Evolutionary conservation across 2,888 invertebrate genomes (phyloP), one percentile per base, ranked within the genome.

Genomic region (Thyatira batis): DNA sequence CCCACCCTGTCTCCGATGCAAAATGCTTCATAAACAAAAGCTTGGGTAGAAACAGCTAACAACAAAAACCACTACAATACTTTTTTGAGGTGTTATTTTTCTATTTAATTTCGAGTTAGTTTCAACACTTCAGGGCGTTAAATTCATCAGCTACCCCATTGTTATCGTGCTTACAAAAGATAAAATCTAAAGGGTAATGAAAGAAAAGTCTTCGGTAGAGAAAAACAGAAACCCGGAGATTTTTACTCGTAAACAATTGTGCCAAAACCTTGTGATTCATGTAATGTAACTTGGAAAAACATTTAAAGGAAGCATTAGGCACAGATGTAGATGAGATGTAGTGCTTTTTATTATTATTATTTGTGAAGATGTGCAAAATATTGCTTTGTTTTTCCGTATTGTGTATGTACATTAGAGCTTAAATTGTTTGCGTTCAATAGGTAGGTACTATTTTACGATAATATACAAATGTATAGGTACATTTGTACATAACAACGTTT

Each of bases 111-210:
- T 20, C 3, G 10, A 48, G 45, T 53, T 33, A 49, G 30, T 23
- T 49, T 11, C 30, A 20, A 44, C 30, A 52, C 61, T 58, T 55
- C 53, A 46, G 20, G 49, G 53, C 50, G 53, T 49, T 59, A 63
- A 63, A 65, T 67, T 65, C 59, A 52, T 61, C 59, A 63, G 53
- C 51, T 53, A 20, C n/a, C 49, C 9, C 13, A 56, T 55, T 61
- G 54, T 63, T 53, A 33, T 20, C 55, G 33, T 43, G 49, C 55
- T 28, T 59, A 63, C 65, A 66, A 68, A 68, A 65, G 69, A 68
- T 65, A 65, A 58, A 61, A 60, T 68, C 60, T 51, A 51, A 63
- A 61, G 61, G 66, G 68, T 67, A 63, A 57, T 53, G 55, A 53
- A 11, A 57, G 55, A 67, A 61, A 46, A 17, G 27, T 48, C 46